Evolutionary conservation across 2,113 vertebrate genomes (phyloP).

Genomic region (Dryoscopus gambensis): DNA sequence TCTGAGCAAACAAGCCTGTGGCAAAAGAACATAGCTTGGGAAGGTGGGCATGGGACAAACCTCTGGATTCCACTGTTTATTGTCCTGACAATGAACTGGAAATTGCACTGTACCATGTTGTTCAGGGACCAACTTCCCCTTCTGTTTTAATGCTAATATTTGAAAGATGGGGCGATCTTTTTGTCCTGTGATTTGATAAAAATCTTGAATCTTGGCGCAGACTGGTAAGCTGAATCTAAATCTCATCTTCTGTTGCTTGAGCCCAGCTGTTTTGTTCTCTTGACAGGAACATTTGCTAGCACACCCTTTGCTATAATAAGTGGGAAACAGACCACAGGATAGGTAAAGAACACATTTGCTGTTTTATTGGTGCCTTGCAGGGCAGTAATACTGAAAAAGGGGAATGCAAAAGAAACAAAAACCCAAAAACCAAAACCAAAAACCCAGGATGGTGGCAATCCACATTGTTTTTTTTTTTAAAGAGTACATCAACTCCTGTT

Average conservation of each 20-base stretch:
- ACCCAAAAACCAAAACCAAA: constrained; percentile 13
- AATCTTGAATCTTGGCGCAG: not conserved
- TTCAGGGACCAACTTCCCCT: not conserved
- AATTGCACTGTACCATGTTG: rapidly evolving
- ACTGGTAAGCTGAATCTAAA: not conserved
- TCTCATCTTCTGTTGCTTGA: not conserved
- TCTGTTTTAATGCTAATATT: not conserved
- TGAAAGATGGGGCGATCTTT: not conserved
- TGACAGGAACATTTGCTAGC: not conserved
- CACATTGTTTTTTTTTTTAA: constrained; percentile 83
- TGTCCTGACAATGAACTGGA: not conserved
- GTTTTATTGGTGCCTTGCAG: constrained; percentile 99
- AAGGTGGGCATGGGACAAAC: not conserved
- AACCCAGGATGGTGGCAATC: constrained; percentile 89
- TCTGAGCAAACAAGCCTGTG: not conserved
- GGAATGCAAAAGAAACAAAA: constrained; percentile 83
- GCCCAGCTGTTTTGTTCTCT: not conserved
- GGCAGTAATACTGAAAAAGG: constrained; percentile 99
- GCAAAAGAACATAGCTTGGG: not conserved
- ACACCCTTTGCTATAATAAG: not conserved
- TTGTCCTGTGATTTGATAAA: not conserved
- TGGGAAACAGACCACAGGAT: constrained; percentile 78
- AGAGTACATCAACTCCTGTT: constrained; percentile 90
- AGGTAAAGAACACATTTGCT: constrained; percentile 96
- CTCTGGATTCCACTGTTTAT: not conserved